phyloP scores from a whole-genome alignment of 2,113 vertebrate species.

The Myotis davidii region DNA sequence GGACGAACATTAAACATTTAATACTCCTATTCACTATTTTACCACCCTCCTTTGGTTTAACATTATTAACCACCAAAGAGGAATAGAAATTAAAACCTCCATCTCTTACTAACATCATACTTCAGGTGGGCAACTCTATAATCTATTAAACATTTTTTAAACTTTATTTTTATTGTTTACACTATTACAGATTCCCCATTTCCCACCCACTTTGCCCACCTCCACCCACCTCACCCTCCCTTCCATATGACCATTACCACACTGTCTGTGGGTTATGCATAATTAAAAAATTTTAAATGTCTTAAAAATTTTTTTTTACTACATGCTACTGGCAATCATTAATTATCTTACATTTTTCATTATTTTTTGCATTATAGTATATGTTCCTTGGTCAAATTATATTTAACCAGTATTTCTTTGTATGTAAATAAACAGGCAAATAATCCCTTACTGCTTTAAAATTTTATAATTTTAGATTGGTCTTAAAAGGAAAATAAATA shows the following conservation, averaged over 20 bases:
- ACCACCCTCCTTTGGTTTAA: neutral
- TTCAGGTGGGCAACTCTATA: neutral
- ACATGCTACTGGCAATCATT: neutral
- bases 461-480: neutral
- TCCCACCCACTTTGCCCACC: too few species aligned
- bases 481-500: conserved; percentile 27
- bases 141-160: neutral
- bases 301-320: neutral
- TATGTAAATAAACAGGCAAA: neutral
- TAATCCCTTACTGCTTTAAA: neutral
- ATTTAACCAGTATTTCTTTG: neutral
- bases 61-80: neutral
- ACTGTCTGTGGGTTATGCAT: neutral
- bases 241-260: neutral
- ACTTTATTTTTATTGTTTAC: too few species aligned
- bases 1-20: neutral
- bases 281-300: neutral
- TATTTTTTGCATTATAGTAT: neutral
- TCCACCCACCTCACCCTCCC: too few species aligned
- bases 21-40: neutral
- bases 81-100: neutral
- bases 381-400: neutral
- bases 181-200: too few species aligned
- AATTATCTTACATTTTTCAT: conserved; percentile 2
- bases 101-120: neutral